Base-by-base conservation (phyloP, 2,797 vertebrate species). In the Sebastes matsubarae region DNA sequence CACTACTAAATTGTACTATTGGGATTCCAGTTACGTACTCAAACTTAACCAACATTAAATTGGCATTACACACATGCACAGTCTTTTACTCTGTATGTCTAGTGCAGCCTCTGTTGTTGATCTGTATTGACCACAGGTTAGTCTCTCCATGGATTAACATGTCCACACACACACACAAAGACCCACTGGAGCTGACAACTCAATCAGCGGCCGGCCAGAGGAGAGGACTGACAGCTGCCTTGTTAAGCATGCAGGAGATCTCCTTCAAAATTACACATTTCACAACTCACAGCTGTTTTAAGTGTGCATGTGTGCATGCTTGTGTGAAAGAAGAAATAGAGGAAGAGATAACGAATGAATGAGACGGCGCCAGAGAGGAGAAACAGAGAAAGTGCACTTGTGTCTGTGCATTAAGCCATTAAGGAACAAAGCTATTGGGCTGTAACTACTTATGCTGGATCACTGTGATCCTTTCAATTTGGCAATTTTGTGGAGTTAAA, bases 221-320 rank as follows among this genome's bases (percentile, higher is more conserved):
- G 18, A 77, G 34, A 70, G 25, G 29, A 60, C 67, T 86, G 80
- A 79, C 74, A 90, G 80, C 68, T 80, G 72, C 54, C 70, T 83
- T 2, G 13, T 86, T 85, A 75, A 8, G 1, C 38, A 79, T 79
- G 70, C 75, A 18, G 61, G 59, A 55, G 52, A 79, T 72, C 59
- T 57, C 54, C 67, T 75, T 80, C 66, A 76, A 71, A 86, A 87
- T 82, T 72, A 77, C 74, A 84, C 69, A 74, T 87, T 80, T 75
- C 55, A 69, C 55, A 38, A 20, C 46, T 69, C 72, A 46, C 30
- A 82, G 60, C 38, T 70, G 50, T 67, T 81, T 68, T 64, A 24
- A 58, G 74, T 34, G 68, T 34, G 24, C 12, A 2, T 36, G 54
- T 60, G 52, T 76, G 58, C 14, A 55, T 9, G 59, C 9, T 14